These are phyloP conservation scores for Tetraodon nigroviridis DNA, from an alignment of 2,113 vertebrate genomes.

Conservation along the genomic window DNA sequence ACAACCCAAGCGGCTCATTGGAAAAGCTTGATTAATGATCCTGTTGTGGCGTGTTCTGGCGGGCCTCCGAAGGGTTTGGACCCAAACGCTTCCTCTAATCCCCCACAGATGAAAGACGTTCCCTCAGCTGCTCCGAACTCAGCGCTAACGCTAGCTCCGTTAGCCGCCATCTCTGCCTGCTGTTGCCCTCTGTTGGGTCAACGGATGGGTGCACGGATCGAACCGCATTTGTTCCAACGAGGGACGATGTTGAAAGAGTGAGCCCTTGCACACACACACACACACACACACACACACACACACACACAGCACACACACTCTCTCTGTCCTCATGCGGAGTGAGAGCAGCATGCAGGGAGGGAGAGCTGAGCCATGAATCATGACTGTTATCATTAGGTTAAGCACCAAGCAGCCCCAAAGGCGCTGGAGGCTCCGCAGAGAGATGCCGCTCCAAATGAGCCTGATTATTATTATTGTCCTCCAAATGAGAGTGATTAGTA, in stretches of 20 bases:
- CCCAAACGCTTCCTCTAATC: too few species aligned
- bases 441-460: conserved; percentile 67
- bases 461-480: conserved; percentile 75
- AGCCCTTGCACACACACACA: not conserved
- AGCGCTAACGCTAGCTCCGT: too few species aligned
- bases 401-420: conserved; percentile 72
- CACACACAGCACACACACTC: conserved; percentile 24
- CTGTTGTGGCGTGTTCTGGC: too few species aligned
- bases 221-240: too few species aligned
- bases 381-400: conserved; percentile 75
- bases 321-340: conserved; percentile 40
- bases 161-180: too few species aligned
- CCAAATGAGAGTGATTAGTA: conserved; percentile 76
- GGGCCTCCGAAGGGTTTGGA: too few species aligned
- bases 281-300: conserved; percentile 16
- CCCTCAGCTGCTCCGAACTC: too few species aligned
- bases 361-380: conserved; percentile 73
- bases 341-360: conserved; percentile 56
- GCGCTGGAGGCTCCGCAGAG: conserved; percentile 64
- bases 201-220: not conserved
- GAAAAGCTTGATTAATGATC: too few species aligned
- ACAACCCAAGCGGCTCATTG: too few species aligned
- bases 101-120: too few species aligned
- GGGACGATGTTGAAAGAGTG: not conserved
- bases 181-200: not conserved